A percentile compares a stretch with the other conserved stretches of the same genome.
These are phyloP conservation scores for Eustalomyia histrio DNA, from an alignment of 2,888 invertebrate genomes.

Conservation along the genomic window DNA sequence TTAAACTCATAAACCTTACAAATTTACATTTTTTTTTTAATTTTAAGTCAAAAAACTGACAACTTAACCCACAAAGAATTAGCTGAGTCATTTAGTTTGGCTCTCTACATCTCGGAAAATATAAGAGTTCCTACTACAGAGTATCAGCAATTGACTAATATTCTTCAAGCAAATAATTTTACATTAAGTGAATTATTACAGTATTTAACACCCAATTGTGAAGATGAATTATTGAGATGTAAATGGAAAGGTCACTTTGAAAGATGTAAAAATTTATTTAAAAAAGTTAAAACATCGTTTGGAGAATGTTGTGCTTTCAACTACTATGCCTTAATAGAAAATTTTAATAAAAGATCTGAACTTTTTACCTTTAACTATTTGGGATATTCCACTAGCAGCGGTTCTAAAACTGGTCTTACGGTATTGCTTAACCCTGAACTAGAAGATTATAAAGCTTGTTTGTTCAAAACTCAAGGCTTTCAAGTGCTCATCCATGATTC, in stretches of 20 bases:
- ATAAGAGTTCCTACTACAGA: conserved; percentile 53
- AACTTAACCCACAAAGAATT: conserved; percentile 41
- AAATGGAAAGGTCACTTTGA: conserved; percentile 82
- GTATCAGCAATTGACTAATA: conserved; percentile 62
- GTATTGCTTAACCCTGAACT: conserved; percentile 81
- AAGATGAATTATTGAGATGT: conserved; percentile 81
- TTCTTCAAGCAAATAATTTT: conserved; percentile 68
- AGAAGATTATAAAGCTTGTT: conserved; percentile 82
- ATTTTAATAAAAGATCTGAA: conserved; percentile 3
- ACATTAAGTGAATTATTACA: conserved; percentile 68
- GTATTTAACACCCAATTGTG: conserved; percentile 81
- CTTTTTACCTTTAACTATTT: conserved; percentile 43
- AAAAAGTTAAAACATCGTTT: conserved; percentile 79
- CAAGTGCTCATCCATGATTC: conserved; percentile 83
- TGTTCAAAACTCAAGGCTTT: conserved; percentile 81
- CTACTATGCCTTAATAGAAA: conserved; percentile 79
- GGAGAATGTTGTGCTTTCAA: conserved; percentile 85
- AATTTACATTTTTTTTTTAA: background rate
- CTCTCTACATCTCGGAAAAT: conserved; percentile 64
- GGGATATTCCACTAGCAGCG: conserved; percentile 82
- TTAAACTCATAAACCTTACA: background rate
- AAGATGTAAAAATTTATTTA: conserved; percentile 81
- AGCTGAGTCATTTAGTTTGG: conserved; percentile 67
- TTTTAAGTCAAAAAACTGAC: conserved; percentile 29
- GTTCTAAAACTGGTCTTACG: conserved; percentile 83